phyloP scores from a whole-genome alignment of 2,113 vertebrate species.

The Chelonoidis abingdonii region DNA sequence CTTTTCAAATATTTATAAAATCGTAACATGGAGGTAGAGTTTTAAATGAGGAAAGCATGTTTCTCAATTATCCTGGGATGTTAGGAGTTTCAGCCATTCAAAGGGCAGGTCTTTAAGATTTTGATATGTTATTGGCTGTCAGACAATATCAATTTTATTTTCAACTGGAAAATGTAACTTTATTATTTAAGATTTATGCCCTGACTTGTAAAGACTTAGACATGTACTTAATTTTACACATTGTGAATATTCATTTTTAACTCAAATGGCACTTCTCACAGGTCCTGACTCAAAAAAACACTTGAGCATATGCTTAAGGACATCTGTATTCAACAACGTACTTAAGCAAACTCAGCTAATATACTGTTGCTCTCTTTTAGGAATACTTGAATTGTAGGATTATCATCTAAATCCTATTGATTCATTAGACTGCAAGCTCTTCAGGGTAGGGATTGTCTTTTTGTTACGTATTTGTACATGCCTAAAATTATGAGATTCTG shows the following conservation, averaged over 20 bases:
- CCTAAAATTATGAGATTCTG: background rate
- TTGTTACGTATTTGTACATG: background rate
- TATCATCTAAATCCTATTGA: background rate
- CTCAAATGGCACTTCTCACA: background rate
- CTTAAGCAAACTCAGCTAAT: constrained; percentile 21
- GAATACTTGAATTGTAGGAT: background rate
- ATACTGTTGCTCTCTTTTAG: background rate
- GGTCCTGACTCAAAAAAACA: background rate
- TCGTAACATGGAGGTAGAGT: background rate
- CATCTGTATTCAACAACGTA: background rate
- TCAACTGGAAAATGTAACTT: background rate
- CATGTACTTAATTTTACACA: background rate
- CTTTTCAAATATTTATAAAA: constrained; percentile 14
- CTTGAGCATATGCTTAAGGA: background rate
- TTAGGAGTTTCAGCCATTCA: background rate
- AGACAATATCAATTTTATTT: constrained; percentile 21
- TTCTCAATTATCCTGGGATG: background rate
- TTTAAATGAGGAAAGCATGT: background rate
- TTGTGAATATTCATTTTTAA: background rate
- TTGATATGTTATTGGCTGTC: background rate
- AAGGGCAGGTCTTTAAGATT: background rate
- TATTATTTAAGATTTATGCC: background rate
- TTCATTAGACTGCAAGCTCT: constrained; percentile 1
- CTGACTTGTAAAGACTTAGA: background rate
- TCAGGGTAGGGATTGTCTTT: background rate